These are phyloP conservation scores for Pholis gunnellus DNA, from an alignment of 2,113 vertebrate species.

Conservation along the genomic window DNA sequence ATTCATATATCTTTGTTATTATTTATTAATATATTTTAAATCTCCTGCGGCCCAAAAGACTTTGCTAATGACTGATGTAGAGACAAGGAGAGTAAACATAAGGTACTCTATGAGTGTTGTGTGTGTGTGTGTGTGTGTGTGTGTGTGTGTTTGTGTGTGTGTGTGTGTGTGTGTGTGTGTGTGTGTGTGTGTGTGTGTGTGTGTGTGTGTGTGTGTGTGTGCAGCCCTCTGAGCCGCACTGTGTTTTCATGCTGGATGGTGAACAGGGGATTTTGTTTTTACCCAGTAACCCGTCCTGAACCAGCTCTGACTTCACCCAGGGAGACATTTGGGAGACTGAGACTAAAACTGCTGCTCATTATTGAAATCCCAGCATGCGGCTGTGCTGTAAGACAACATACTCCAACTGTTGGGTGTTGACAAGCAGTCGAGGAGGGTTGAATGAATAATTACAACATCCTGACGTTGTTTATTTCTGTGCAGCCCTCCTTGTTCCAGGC, in stretches of 20 bases:
- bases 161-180: too few relatives aligned
- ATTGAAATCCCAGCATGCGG: constrained; percentile 41
- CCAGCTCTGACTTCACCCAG: constrained; percentile 34
- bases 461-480: background rate
- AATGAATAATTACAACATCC: background rate
- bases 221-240: background rate
- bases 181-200: too few relatives aligned
- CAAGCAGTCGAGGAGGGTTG: background rate
- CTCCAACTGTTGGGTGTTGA: constrained; percentile 23
- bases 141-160: too few relatives aligned
- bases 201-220: too few relatives aligned
- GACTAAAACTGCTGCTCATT: background rate
- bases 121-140: too few relatives aligned
- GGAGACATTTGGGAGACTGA: constrained; percentile 5
- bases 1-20: background rate
- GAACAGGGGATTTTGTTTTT: background rate
- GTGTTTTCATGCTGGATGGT: constrained; percentile 7
- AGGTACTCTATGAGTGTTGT: background rate
- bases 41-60: background rate
- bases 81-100: background rate
- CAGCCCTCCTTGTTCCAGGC: constrained; percentile 84
- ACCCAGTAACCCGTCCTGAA: constrained; percentile 21
- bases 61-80: background rate
- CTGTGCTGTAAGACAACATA: constrained; percentile 9
- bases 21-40: background rate